These are phyloP conservation scores for Sebastiscus albofasciatus DNA, from an alignment of 2,797 vertebrate species.

Conservation along the genomic window DNA sequence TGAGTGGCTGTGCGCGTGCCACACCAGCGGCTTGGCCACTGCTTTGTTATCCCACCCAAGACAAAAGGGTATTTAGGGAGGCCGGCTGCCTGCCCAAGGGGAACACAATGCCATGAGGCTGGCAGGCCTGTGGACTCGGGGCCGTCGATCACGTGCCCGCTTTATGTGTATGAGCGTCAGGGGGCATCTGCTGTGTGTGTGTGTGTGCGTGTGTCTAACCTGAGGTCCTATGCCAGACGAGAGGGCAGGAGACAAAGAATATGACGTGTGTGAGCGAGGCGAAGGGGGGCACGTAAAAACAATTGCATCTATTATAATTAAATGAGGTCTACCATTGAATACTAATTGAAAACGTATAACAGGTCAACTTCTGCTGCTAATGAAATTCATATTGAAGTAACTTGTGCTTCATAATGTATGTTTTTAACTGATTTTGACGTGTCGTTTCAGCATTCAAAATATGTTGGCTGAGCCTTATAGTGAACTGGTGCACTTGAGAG, in stretches of 20 bases:
- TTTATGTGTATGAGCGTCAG: slow-evolving; percentile 71
- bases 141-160: slow-evolving; percentile 71
- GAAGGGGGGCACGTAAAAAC: slow-evolving; percentile 51
- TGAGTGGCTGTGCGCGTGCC: slow-evolving; percentile 77
- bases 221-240: slow-evolving; percentile 70
- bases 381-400: slow-evolving; percentile 26
- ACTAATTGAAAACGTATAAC: slow-evolving; percentile 25
- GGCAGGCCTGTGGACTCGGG: slow-evolving; percentile 68
- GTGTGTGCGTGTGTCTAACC: slow-evolving; percentile 60
- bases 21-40: slow-evolving; percentile 77
- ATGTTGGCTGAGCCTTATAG: neutral
- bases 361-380: slow-evolving; percentile 61
- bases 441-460: neutral
- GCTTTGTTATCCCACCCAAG: slow-evolving; percentile 79
- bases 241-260: slow-evolving; percentile 58
- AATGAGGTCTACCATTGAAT: slow-evolving; percentile 61
- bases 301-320: slow-evolving; percentile 64
- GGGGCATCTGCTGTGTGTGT: slow-evolving; percentile 75
- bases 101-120: slow-evolving; percentile 81
- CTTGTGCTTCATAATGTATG: neutral
- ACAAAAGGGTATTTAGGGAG: slow-evolving; percentile 83
- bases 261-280: slow-evolving; percentile 28
- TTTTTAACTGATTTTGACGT: slow-evolving; percentile 1
- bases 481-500: neutral
- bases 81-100: slow-evolving; percentile 76